Percentiles rank a stretch among this genome's conserved stretches.
Conservation (phyloP, 1,140 invertebrate genomes). For the Pachypeltis micranthus region DNA sequence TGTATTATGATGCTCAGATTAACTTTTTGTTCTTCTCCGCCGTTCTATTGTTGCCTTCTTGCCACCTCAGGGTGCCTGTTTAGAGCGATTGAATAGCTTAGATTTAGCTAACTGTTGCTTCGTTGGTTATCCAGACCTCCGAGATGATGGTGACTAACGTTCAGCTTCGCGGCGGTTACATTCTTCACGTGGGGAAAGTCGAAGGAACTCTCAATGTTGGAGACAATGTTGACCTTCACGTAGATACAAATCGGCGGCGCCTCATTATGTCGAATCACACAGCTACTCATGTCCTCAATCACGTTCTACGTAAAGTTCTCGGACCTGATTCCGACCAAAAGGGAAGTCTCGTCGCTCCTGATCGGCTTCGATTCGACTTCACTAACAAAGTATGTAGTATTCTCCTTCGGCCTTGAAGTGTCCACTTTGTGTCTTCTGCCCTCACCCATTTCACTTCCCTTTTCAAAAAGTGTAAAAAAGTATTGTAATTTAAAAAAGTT, state of each 20-base stretch:
- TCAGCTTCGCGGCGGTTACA: conserved; percentile 90
- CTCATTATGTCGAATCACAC: conserved; percentile 98
- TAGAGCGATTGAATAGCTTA: too few relatives aligned
- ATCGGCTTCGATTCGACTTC: conserved; percentile 93
- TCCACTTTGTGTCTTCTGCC: too few relatives aligned
- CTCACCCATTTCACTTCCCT: too few relatives aligned
- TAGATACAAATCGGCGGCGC: conserved; percentile 73
- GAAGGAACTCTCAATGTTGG: conserved; percentile 78
- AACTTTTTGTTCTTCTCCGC: too few relatives aligned
- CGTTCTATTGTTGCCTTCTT: too few relatives aligned
- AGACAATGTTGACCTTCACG: conserved; percentile 67
- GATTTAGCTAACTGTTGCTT: too few relatives aligned
- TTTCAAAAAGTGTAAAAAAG: too few relatives aligned
- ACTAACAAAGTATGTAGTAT: conserved; percentile 61
- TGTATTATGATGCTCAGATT: too few relatives aligned
- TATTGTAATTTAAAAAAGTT: too few relatives aligned
- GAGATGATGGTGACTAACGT: conserved; percentile 70
- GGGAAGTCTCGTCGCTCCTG: conserved; percentile 96
- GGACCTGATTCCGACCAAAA: conserved; percentile 88
- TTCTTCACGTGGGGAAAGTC: conserved; percentile 81
- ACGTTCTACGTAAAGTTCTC: conserved; percentile 78
- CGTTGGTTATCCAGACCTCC: conserved; percentile 16
- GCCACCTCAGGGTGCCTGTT: too few relatives aligned
- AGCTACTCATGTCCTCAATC: conserved; percentile 95
- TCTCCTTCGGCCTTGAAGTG: too few relatives aligned